Base-by-base conservation (phyloP, 30 jellyfish, hydroid and myxozoan genomes). In the Pelagia noctiluca region DNA sequence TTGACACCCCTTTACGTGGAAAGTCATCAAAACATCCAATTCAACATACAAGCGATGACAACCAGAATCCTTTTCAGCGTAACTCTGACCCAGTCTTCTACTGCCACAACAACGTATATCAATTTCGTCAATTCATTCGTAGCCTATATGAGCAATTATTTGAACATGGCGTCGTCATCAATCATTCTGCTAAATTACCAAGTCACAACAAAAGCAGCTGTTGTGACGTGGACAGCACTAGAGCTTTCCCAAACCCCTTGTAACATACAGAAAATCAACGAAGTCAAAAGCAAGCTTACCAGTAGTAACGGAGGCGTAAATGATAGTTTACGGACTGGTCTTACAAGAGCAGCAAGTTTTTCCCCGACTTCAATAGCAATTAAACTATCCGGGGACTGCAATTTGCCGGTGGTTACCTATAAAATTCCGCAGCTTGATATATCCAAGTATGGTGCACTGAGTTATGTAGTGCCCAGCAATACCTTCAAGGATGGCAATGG, bases 401-500 rank as follows among this genome's bases (percentile, higher is more conserved):
- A 76, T 53, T 47, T 38, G 42, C 99, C 99, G 3, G 30, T 67
- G 8, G 84, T 87, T 22, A 63, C 28, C 2, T 5, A 42, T 25
- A 80, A 90, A 35, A 76, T 93, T 24, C 98, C 97, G 23, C 29
- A 52, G 30, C 78, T 88, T 10, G 31, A 28, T 8, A 38, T 93
- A 8, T 75, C 89, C 13, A 50, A 78, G 50, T 88, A 97, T 54
- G 99, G 90, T 22, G 75, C 90, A 18, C 42, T 85, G 62, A 33
- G 31, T 28, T 84, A 78, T 37, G 76, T 22, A 5, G 87, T 91
- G 50, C 93, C 98, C 16, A 33, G 25, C 12, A 64, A 64, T 71
- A 89, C 96, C 4, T 91, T 85, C 68, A 12, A 36, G n/a, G 98
- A 91, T 75, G 84, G 84, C 50, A 85, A 61, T 3, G 91, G 81